Evolutionary conservation across 2,888 invertebrate genomes (phyloP), one percentile per base, ranked within the genome.

Genomic region (Oxystoma pomonae): DNA sequence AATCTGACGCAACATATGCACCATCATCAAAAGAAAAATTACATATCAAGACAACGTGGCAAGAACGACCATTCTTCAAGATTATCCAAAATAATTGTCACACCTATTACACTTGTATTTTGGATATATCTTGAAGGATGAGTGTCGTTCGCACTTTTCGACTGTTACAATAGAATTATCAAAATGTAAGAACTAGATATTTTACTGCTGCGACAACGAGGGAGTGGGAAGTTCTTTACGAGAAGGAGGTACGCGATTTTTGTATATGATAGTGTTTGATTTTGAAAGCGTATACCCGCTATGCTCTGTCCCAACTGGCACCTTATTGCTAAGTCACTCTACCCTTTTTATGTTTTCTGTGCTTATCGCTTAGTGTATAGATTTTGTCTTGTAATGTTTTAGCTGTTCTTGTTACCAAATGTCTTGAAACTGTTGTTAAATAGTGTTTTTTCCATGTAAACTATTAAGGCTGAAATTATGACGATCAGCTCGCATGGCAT

Each of bases 301-400:
- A 66, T 57, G 64, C 59, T 66, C 66, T 66, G 66, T 66, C 66
- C 66, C 66, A 66, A 66, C 66, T 66, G 66, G 66, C 66, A 66
- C 66, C 61, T 60, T 58, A 59, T 20, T 58, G 60, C 64, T 61
- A 59, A 57, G 59, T 62, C 62, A 67, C 62, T 60, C 50, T 56
- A 21, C 53, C 60, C 59, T 22, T 59, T 62, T 22, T 57, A 17
- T 62, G 35, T 62, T 55, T 35, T 20, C 61, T 60, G 20, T 35
- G 12, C 55, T 63, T 59, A 58, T 66, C 55, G 64, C 62, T 65
- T 62, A 35, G 20, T 63, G 61, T 64, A 61, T 66, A 58, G 58
- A 55, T 51, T 21, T 62, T 53, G 52, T 61, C 49, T 19, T 58
- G 61, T 66, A 61, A 56, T n/a, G n/a, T n/a, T n/a, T n/a, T n/a